These are phyloP conservation scores for Apis laboriosa DNA, from an alignment of 1,140 invertebrate species.

Conservation along the genomic window DNA sequence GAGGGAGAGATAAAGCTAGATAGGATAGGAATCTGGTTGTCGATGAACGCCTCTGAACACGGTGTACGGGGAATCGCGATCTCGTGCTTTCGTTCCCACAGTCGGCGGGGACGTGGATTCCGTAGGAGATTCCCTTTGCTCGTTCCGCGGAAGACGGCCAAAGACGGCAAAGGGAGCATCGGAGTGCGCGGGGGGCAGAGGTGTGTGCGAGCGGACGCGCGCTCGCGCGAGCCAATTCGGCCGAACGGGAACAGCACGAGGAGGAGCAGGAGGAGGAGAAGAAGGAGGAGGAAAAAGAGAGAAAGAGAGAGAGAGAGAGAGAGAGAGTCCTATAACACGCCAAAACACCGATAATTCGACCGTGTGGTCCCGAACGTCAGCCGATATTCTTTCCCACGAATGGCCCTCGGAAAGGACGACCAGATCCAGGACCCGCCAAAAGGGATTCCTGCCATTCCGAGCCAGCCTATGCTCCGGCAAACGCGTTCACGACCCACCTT, in stretches of 20 bases:
- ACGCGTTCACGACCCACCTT: slow-evolving; percentile 42
- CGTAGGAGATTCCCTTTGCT: slow-evolving; percentile 67
- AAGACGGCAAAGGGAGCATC: slow-evolving; percentile 6
- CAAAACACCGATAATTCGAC: slow-evolving; percentile 81
- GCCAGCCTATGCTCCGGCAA: slow-evolving; percentile 43
- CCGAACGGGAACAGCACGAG: neutral
- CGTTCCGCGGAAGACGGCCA: slow-evolving; percentile 45
- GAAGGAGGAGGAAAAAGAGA: neutral
- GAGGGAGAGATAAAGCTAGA: slow-evolving; percentile 42
- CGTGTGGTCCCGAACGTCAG: slow-evolving; percentile 77
- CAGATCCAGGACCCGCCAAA: slow-evolving; percentile 69
- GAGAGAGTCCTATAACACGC: slow-evolving; percentile 77
- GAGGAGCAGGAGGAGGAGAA: neutral
- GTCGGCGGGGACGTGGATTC: slow-evolving; percentile 75
- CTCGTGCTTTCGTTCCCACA: slow-evolving; percentile 76
- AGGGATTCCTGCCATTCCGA: slow-evolving; percentile 77
- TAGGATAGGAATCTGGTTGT: slow-evolving; percentile 66
- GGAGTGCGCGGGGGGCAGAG: neutral
- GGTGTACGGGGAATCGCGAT: slow-evolving; percentile 65
- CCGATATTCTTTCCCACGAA: slow-evolving; percentile 78
- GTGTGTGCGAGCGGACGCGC: slow-evolving; percentile 25
- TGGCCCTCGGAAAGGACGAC: slow-evolving; percentile 60
- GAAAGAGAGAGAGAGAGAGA: slow-evolving; percentile 16
- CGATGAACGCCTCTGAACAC: slow-evolving; percentile 71
- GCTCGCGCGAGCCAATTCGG: slow-evolving; percentile 40